Evolutionary conservation across 2,888 invertebrate genomes (phyloP).

Genomic region (Euplagia quadripunctaria): DNA sequence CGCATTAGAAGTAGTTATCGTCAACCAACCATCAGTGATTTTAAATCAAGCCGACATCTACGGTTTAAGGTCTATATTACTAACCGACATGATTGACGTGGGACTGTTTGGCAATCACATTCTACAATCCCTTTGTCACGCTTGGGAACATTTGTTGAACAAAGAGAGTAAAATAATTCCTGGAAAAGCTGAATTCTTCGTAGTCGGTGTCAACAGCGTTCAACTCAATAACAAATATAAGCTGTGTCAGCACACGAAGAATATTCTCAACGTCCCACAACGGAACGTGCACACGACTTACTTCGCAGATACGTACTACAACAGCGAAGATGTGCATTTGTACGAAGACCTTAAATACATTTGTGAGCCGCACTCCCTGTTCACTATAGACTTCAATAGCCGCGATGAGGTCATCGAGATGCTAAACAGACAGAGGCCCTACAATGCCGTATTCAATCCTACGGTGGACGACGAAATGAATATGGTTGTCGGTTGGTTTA

Average conservation of each 20-base stretch:
- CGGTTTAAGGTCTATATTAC: constrained; percentile 26
- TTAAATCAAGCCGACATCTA: constrained; percentile 26
- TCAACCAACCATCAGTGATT: constrained; percentile 23
- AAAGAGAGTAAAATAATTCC: constrained; percentile 30
- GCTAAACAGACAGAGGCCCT: constrained; percentile 24
- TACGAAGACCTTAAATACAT: constrained; percentile 40
- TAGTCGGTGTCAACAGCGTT: constrained; percentile 30
- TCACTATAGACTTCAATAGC: constrained; percentile 43
- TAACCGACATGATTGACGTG: constrained; percentile 36
- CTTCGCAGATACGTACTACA: constrained; percentile 28
- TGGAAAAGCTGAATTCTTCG: constrained; percentile 37
- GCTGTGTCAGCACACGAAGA: constrained; percentile 18
- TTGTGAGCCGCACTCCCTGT: constrained; percentile 33
- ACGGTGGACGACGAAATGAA: constrained; percentile 34
- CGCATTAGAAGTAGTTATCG: constrained; percentile 23
- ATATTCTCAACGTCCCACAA: constrained; percentile 22
- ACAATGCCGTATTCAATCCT: constrained; percentile 20
- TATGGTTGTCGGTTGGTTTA: constrained; percentile 89
- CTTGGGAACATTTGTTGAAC: constrained; percentile 76
- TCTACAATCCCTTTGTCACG: constrained; percentile 88
- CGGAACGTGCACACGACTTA: constrained; percentile 33
- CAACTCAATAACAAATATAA: constrained; percentile 31
- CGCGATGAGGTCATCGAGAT: constrained; percentile 31
- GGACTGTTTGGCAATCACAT: constrained; percentile 60
- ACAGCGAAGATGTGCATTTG: constrained; percentile 36